Base-by-base conservation (phyloP, 2,797 vertebrate species). In the Karalla daura region DNA sequence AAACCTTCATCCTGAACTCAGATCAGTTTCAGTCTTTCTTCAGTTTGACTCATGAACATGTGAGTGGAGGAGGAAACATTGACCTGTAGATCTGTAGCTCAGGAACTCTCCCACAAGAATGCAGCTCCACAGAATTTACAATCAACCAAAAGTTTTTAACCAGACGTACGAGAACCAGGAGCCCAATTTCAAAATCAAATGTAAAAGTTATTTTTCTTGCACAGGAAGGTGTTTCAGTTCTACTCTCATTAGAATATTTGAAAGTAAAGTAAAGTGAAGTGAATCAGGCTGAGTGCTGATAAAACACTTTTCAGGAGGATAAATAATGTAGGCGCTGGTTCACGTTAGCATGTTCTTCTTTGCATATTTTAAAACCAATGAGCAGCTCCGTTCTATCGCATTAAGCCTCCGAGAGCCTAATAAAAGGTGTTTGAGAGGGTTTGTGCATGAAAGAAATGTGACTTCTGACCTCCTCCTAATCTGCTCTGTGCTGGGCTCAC, bases 331-430 rank as follows among this genome's bases (percentile, higher is more conserved):
- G 86, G 86, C 76, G 79, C 76, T 75, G 79, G 88, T 89, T 91
- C 81, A 83, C 80, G 84, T 89, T 91, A 88, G 86, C 86, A 83
- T 89, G 81, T 82, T 53, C 83, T 88, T 88, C 91, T 93, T 93
- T 92, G 91, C 91, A 93, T 93, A 93, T 90, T 90, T 94, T 91
- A 92, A 91, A 88, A 35, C 76, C 65, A 79, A 77, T 78, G 80
- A 91, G 62, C 83, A 77, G 56, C 64, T 73, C 45, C n/a, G 33
- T 83, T 88, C 74, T 68, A 74, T 81, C 72, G 60, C 81, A 80
- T 88, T 90, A 91, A 89, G 88, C 39, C 70, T 77, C 69, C 51
- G 81, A 74, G 74, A 71, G 71, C 45, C 67, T 74, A 84, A 82
- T 86, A 76, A 90, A 91, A 80, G 80, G 78, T 76, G 83, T 85